These are phyloP conservation scores for Bettongia penicillata DNA, from an alignment of 2,113 vertebrate genomes.

Conservation along the genomic window DNA sequence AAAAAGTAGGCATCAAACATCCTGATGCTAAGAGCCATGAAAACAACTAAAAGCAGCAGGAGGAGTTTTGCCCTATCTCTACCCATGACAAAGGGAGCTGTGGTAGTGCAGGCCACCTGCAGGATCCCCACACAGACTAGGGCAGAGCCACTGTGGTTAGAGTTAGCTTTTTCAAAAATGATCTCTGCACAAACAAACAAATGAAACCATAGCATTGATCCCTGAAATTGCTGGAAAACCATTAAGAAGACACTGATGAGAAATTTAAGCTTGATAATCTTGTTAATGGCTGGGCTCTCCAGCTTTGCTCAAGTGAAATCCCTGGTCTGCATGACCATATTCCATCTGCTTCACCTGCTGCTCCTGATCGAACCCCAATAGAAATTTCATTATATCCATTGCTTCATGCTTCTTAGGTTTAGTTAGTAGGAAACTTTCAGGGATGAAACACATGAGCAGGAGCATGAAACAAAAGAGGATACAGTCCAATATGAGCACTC, in stretches of 20 bases:
- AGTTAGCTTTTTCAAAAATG: conserved; percentile 92
- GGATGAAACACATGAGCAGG: conserved; percentile 92
- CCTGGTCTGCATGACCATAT: conserved; percentile 75
- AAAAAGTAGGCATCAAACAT: conserved; percentile 92
- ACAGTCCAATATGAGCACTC: conserved; percentile 90
- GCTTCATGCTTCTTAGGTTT: conserved; percentile 86
- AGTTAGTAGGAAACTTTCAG: conserved; percentile 90
- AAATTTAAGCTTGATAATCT: conserved; percentile 83
- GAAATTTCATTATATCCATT: conserved; percentile 86
- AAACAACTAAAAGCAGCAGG: conserved; percentile 80
- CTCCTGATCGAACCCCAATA: conserved; percentile 88
- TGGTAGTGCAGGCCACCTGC: conserved; percentile 91
- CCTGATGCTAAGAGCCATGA: conserved; percentile 89
- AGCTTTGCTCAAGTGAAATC: conserved; percentile 85
- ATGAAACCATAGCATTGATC: conserved; percentile 88
- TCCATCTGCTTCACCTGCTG: conserved; percentile 89
- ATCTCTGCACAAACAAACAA: conserved; percentile 86
- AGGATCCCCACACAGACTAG: conserved; percentile 88
- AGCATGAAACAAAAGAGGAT: conserved; percentile 89
- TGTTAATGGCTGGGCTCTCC: conserved; percentile 87
- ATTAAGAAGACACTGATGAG: conserved; percentile 90
- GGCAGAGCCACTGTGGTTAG: conserved; percentile 90
- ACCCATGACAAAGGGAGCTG: conserved; percentile 91
- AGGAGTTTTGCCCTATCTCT: conserved; percentile 87
- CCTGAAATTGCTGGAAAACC: conserved; percentile 95